Evolutionary conservation across 2,113 vertebrate species (phyloP), one percentile per base, ranked within the genome.

Genomic region (Motacilla alba): DNA sequence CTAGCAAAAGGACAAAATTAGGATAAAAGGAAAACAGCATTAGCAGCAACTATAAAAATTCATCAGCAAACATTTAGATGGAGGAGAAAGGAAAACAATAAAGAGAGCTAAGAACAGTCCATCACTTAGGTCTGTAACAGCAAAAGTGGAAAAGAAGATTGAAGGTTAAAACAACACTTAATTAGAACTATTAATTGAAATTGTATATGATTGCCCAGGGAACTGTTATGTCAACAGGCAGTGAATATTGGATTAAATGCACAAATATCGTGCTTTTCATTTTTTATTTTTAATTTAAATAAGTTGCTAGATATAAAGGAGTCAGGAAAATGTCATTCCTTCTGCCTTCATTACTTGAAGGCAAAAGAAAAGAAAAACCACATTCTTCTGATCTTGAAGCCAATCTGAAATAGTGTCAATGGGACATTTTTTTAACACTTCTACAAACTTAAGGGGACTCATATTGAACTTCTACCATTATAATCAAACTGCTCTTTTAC

Each of bases 151-250:
- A 84, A 30, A 88, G 27, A 86, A 92, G 43, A 70, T 0, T 68
- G 56, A 86, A 89, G 37, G 28, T 64, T 87, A 70, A 84, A 93
- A 47, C 27, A 63, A 27, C 13, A 67, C 52, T 90, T 93, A 86
- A 86, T 81, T 77, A 91, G 82, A 95, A 81, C 39, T 79, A 78
- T 90, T 88, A 87, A 91, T 73, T 94, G 68, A 83, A 95, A 93
- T 58, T n/a, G 43, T 59, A 46, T 70, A 55, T 35, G 87, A 75
- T 52, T 82, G 37, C 37, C 47, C 18, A 87, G 64, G 56, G 13
- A 90, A 72, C 14, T n/a, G 7, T 76, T 92, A 80, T 56, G 35
- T 83, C 50, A 89, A 90, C 22, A 64, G 18, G 23, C 33, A 43
- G 16, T 8, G 58, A 84, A 85, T 79, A 81, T 70, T 27, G 63